phyloP scores from a whole-genome alignment of 2,888 invertebrate species.

The Netelia inedita region DNA sequence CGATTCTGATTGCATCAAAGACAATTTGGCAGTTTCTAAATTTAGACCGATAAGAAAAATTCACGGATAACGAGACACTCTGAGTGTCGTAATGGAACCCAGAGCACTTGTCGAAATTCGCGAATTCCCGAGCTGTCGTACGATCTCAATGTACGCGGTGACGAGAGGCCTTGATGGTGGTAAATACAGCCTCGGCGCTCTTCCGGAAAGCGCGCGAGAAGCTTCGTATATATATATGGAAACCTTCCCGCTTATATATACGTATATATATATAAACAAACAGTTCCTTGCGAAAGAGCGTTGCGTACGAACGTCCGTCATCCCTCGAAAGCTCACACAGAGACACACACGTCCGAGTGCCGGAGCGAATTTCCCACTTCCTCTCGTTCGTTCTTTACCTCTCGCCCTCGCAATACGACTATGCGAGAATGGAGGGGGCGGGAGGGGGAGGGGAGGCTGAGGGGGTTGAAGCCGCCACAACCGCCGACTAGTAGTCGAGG shows the following conservation, averaged over 20 bases:
- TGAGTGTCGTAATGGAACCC: constrained; percentile 56
- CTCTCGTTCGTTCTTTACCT: constrained; percentile 59
- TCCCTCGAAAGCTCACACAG: constrained; percentile 66
- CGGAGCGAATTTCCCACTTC: constrained; percentile 63
- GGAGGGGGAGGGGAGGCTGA: constrained; percentile 35
- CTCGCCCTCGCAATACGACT: constrained; percentile 53
- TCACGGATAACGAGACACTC: constrained; percentile 39
- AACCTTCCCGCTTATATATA: background rate
- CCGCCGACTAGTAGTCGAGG: constrained; percentile 84
- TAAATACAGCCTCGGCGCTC: constrained; percentile 42
- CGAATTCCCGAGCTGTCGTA: constrained; percentile 80
- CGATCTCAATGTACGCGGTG: constrained; percentile 72
- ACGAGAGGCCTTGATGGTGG: constrained; percentile 78
- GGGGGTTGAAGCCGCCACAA: constrained; percentile 71
- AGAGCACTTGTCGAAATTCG: constrained; percentile 30
- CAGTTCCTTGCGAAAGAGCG: constrained; percentile 30
- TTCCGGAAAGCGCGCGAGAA: constrained; percentile 41
- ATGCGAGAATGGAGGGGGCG: background rate
- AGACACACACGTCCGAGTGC: constrained; percentile 7
- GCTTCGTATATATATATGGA: background rate
- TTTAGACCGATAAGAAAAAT: background rate
- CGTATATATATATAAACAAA: background rate
- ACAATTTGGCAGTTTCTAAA: no score
- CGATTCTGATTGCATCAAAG: no score
- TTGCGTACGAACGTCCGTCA: constrained; percentile 64